Evolutionary conservation across 2,113 vertebrate genomes (phyloP).

Genomic region (Gobiocypris rarus): DNA sequence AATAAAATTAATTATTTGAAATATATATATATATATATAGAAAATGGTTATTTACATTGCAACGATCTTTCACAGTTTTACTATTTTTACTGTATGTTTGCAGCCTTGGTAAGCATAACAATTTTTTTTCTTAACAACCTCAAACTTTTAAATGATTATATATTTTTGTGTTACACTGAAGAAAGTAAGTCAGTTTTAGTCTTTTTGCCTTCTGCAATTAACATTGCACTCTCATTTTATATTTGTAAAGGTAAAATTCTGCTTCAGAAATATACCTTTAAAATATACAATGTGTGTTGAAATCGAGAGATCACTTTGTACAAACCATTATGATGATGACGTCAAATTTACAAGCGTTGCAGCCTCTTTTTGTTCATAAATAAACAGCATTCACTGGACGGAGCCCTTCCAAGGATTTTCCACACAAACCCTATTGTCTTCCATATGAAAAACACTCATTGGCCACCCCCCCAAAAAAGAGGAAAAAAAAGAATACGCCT

Average conservation of each 20-base stretch:
- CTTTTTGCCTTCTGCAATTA: background rate
- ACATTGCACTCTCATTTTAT: background rate
- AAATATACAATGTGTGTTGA: background rate
- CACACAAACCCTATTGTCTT: constrained; percentile 62
- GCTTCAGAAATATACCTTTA: no score
- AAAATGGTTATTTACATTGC: no score
- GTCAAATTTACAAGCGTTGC: constrained; percentile 37
- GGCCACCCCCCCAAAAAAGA: constrained; percentile 45
- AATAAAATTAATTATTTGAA: no score
- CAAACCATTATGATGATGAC: background rate
- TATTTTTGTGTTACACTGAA: no score
- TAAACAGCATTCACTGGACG: constrained; percentile 49
- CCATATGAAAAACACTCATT: constrained; percentile 57
- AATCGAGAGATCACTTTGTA: background rate
- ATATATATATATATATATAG: no score
- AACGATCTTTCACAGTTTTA: no score
- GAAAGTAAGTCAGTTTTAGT: background rate
- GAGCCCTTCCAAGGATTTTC: constrained; percentile 57
- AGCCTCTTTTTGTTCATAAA: constrained; percentile 54
- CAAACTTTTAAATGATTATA: background rate
- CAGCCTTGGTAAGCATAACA: background rate
- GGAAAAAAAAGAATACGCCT: constrained; percentile 56
- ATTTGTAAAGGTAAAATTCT: background rate
- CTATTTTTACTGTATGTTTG: background rate
- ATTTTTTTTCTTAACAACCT: background rate